Evolutionary conservation across 2,888 invertebrate species (phyloP).

Genomic region (Pseudococcus viburni): DNA sequence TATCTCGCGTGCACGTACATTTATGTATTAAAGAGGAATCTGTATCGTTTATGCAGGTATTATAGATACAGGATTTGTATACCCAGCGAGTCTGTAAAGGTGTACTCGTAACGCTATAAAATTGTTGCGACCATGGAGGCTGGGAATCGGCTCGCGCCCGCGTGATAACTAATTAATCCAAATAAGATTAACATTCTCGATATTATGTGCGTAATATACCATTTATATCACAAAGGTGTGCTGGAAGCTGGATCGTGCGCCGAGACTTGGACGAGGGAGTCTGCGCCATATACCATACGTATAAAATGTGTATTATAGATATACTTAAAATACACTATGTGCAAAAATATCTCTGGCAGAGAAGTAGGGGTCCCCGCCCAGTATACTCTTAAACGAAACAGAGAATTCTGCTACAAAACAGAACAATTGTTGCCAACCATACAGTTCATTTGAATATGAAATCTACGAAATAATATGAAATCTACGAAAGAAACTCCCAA

Average conservation of each 20-base stretch:
- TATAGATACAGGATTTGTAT: neutral
- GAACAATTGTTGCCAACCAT: too few relatives aligned
- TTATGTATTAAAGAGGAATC: neutral
- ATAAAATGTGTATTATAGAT: neutral
- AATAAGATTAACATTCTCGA: constrained; percentile 47
- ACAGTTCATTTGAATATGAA: too few relatives aligned
- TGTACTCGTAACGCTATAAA: neutral
- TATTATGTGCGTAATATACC: neutral
- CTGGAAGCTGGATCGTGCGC: neutral
- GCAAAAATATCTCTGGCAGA: too few relatives aligned
- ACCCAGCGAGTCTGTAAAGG: neutral
- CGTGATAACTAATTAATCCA: constrained; percentile 45
- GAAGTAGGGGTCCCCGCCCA: too few relatives aligned
- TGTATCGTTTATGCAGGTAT: neutral
- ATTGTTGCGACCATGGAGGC: neutral
- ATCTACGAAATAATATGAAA: too few relatives aligned
- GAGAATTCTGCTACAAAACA: too few relatives aligned
- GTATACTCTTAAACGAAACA: too few relatives aligned
- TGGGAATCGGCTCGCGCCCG: constrained; percentile 30
- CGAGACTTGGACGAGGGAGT: neutral
- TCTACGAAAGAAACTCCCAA: too few relatives aligned
- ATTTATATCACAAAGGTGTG: neutral
- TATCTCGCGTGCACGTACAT: neutral
- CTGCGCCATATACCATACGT: neutral
- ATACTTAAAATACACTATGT: too few relatives aligned